A percentile compares a stretch with the other conserved stretches of the same genome.
These are phyloP conservation scores for Rhinopomastus cyanomelas DNA, from an alignment of 2,113 vertebrate genomes.

Conservation along the genomic window DNA sequence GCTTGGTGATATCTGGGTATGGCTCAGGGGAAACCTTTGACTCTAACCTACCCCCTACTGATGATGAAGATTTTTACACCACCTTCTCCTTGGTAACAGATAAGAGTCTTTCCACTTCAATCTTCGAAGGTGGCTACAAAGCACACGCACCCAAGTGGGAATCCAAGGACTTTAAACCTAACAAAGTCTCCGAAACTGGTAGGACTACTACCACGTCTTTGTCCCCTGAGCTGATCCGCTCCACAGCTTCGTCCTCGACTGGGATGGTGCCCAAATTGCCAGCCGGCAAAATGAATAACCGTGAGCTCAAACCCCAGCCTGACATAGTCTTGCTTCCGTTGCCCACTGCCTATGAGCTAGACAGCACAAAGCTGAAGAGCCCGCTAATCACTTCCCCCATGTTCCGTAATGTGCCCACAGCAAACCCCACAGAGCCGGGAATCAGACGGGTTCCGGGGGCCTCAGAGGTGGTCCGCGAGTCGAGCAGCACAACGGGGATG, in stretches of 20 bases:
- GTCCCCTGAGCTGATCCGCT: constrained; percentile 97
- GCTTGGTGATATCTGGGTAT: constrained; percentile 99
- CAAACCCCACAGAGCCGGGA: constrained; percentile 99
- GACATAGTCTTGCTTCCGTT: constrained; percentile 97
- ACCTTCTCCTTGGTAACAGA: constrained; percentile 99
- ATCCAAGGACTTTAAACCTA: constrained; percentile 98
- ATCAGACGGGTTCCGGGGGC: constrained; percentile 97
- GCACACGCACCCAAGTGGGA: constrained; percentile 97
- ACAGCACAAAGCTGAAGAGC: constrained; percentile 97
- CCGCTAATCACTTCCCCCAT: constrained; percentile 99
- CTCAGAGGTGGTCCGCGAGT: constrained; percentile 99
- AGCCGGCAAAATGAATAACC: constrained; percentile 96
- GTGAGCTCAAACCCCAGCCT: constrained; percentile 97
- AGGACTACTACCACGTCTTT: constrained; percentile 93
- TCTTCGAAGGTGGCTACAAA: constrained; percentile 99
- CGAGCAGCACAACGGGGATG: constrained; percentile 99
- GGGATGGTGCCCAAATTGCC: constrained; percentile 93
- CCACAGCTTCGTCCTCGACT: constrained; percentile 93
- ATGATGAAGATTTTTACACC: constrained; percentile 99
- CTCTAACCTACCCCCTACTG: constrained; percentile 99
- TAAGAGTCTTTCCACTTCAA: constrained; percentile 98
- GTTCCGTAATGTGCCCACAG: constrained; percentile 99
- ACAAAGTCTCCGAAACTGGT: constrained; percentile 96
- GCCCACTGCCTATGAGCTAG: constrained; percentile 99
- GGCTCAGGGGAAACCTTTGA: constrained; percentile 99